These are phyloP conservation scores for Leptinotarsa texana DNA, from an alignment of 1,140 invertebrate genomes.

Conservation along the genomic window DNA sequence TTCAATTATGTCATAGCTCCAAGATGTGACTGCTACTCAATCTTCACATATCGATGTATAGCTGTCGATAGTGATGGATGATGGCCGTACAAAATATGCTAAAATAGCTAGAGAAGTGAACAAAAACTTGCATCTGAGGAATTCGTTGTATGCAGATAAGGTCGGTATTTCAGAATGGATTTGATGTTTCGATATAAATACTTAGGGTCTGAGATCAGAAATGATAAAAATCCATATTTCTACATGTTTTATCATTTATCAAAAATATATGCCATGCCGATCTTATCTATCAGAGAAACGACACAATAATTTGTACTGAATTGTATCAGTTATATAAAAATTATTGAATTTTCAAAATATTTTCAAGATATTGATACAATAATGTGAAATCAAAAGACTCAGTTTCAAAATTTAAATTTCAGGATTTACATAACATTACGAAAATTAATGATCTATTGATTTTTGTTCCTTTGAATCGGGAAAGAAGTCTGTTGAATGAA, in stretches of 20 bases:
- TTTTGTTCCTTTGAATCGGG: no score
- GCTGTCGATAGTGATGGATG: neutral
- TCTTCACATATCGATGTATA: conserved; percentile 1
- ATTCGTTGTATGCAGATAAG: neutral
- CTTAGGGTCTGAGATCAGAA: no score
- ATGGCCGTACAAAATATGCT: neutral
- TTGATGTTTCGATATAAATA: no score
- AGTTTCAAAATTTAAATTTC: no score
- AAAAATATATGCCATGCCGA: no score
- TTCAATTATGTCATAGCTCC: conserved; percentile 42
- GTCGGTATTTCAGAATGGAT: neutral
- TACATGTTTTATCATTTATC: no score
- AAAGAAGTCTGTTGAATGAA: no score
- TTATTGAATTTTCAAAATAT: neutral
- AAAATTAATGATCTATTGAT: no score
- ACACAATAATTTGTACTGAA: neutral
- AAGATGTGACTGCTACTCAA: conserved; percentile 26
- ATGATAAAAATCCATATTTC: no score
- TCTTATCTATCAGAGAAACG: no score
- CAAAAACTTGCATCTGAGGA: neutral
- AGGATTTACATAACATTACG: no score
- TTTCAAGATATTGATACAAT: no score
- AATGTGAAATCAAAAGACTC: neutral
- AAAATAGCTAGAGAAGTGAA: neutral
- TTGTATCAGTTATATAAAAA: neutral